A percentile compares a stretch with the other conserved stretches of the same genome.
phyloP scores from a whole-genome alignment of 64 coral and sea anemone genomes.

The Dendrophyllia cribrosa region DNA sequence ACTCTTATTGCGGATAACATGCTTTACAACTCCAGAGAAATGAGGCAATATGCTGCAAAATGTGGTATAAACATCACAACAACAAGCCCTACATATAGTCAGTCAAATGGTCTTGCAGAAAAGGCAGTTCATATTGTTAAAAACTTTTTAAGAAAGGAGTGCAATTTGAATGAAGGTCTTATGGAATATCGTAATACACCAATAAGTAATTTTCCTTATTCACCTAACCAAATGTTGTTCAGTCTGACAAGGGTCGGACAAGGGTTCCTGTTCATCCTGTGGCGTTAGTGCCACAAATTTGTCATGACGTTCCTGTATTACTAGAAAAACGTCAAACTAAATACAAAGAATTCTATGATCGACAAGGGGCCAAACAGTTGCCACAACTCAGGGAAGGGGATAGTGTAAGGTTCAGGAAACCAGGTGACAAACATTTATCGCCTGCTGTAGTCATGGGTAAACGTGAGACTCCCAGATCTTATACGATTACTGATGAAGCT shows the following conservation, averaged over 20 bases:
- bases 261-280: constrained; percentile 18
- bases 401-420: constrained; percentile 42
- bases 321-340: constrained; percentile 46
- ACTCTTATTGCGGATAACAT: constrained; percentile 50
- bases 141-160: constrained; percentile 45
- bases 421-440: constrained; percentile 23
- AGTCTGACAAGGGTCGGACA: constrained; percentile 13
- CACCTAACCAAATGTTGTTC: constrained; percentile 71
- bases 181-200: constrained; percentile 62
- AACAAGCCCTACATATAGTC: constrained; percentile 61
- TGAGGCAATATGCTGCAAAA: constrained; percentile 59
- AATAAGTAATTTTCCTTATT: constrained; percentile 70
- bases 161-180: constrained; percentile 66
- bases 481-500: constrained; percentile 57
- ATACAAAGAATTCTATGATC: constrained; percentile 60
- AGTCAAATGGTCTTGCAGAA: constrained; percentile 56
- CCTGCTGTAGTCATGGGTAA: constrained; percentile 16
- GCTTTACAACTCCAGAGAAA: constrained; percentile 53
- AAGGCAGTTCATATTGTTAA: constrained; percentile 48
- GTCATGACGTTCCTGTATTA: neutral
- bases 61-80: constrained; percentile 47
- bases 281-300: constrained; percentile 8
- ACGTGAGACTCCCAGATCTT: constrained; percentile 57
- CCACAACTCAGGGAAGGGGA: constrained; percentile 11
- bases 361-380: constrained; percentile 22